Evolutionary conservation across 2,797 vertebrate species (phyloP), one percentile per base, ranked within the genome.

Genomic region (Erethizon dorsatum): DNA sequence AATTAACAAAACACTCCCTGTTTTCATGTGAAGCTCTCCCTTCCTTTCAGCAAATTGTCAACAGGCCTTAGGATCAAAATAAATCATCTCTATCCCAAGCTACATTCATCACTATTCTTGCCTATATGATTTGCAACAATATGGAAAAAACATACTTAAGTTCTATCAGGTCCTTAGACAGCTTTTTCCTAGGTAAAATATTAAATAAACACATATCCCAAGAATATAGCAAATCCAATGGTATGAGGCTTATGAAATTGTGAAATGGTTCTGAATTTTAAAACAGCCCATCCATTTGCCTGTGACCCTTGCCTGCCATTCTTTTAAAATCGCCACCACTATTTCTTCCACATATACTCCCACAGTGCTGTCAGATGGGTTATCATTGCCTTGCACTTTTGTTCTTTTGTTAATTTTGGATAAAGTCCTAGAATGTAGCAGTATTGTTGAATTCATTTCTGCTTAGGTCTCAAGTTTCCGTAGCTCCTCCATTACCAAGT

Each of bases 381-480:
- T 98, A 92, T 88, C 92, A 88, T 65, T 97, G 96, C 92, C 95
- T 88, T 98, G 97, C 94, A 98, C 94, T 98, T 98, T 98, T 98
- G 26, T 56, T 97, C 57, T 94, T 97, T 97, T 97, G 96, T 98
- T 98, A 98, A 98, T 98, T 98, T 98, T 97, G 96, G 97, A 97
- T 96, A 4, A 50, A 97, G 94, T 98, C 96, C 89, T 98, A 88
- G 90, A 86, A 90, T 92, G 90, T 75, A 97, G 98, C 86, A 97
- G 94, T 98, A 97, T 98, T 98, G 97, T 95, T 97, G 96, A 98
- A 96, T 89, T 98, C 98, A 79, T 73, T 98, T 99, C 98, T 98
- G 97, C 98, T 98, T 98, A 98, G 97, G 92, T 98, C 93, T 98
- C 97, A 97, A 93, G 96, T 98, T 98, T 98, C 92, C 97, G n/a